Percentiles rank a stretch among this genome's conserved stretches.
phyloP scores from a whole-genome alignment of 2,113 vertebrate genomes.

The Turdus rufiventris region DNA sequence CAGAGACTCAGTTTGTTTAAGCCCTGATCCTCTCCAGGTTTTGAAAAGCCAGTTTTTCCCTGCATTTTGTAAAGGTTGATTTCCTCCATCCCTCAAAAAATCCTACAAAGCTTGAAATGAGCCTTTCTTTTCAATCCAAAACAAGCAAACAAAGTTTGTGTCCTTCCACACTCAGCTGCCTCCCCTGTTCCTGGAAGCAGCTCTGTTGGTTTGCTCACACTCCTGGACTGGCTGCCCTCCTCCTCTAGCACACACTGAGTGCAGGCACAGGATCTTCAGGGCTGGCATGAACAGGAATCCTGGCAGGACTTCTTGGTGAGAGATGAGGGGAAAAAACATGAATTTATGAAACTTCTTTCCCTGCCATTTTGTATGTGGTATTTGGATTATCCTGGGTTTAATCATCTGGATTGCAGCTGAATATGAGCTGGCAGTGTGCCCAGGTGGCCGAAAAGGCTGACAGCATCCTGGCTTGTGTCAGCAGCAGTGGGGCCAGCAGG shows the following conservation, averaged over 20 bases:
- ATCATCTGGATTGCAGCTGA: background rate
- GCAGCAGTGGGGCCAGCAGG: background rate
- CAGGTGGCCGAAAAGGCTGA: background rate
- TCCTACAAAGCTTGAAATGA: background rate
- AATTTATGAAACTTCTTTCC: background rate
- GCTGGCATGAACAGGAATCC: background rate
- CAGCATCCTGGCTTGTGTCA: background rate
- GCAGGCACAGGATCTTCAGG: background rate
- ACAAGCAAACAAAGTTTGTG: background rate
- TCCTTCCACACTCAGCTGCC: background rate
- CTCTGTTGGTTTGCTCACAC: background rate
- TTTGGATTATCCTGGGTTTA: background rate
- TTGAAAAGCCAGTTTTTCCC: background rate
- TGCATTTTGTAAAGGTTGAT: background rate
- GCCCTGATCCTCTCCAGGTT: background rate
- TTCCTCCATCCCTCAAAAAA: conserved; percentile 11
- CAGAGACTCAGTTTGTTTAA: background rate
- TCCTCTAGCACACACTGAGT: background rate
- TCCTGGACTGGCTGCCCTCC: accelerated
- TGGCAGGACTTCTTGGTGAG: background rate
- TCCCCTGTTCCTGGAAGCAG: background rate
- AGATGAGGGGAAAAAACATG: background rate
- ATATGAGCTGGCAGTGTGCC: background rate
- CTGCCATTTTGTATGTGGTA: background rate
- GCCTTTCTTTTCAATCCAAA: background rate